Percentiles rank a stretch among this genome's conserved stretches.
phyloP scores from a whole-genome alignment of 2,113 vertebrate species.

The Zapus hudsonius region DNA sequence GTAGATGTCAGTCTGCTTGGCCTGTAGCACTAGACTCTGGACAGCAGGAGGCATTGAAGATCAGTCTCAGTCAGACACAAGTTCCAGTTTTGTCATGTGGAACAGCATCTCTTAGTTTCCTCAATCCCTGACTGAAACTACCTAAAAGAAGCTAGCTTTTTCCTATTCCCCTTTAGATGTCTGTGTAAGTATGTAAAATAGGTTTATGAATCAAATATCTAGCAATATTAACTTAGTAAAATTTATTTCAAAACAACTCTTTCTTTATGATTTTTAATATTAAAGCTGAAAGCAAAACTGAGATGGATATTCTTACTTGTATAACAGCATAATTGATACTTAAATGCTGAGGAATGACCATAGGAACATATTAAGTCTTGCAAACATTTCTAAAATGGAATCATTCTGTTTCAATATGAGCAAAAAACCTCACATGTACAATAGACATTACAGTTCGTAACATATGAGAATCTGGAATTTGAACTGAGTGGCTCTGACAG shows the following conservation, averaged over 20 bases:
- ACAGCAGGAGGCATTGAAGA: no score
- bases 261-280: not conserved
- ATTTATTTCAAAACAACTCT: not conserved
- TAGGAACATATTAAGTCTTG: not conserved
- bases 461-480: not conserved
- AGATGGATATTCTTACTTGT: not conserved
- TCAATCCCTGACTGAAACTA: no score
- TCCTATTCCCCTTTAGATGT: no score
- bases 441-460: not conserved
- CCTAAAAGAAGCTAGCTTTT: no score
- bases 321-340: not conserved
- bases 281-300: not conserved
- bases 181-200: no score
- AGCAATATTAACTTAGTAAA: not conserved
- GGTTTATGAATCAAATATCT: not conserved
- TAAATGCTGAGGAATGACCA: not conserved
- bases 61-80: no score
- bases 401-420: not conserved
- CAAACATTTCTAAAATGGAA: not conserved
- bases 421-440: not conserved
- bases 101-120: no score
- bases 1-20: no score
- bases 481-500: not conserved
- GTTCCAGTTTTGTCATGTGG: no score
- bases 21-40: no score